Evolutionary conservation across 2,797 vertebrate genomes (phyloP), one percentile per base, ranked within the genome.

Genomic region (Spondyliosoma cantharus): DNA sequence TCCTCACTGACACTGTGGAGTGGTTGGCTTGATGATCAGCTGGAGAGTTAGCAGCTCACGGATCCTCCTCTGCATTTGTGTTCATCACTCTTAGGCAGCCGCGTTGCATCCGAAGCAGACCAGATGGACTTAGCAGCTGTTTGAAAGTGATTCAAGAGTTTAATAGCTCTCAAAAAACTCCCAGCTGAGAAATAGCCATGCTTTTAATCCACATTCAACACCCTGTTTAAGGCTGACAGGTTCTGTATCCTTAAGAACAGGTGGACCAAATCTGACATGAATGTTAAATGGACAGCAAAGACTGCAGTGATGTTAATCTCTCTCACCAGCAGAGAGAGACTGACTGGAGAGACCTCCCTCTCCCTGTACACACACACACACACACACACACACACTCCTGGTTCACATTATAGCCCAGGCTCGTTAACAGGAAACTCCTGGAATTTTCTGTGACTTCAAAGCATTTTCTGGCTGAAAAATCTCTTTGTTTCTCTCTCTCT

Each of bases 381-480:
- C 78, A 72, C 83, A 64, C 87, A 27, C 45, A 73, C 77, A 53
- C 78, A 72, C 83, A 64, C 87, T 90, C 87, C 94, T 95, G 95
- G 86, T 93, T 95, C 88, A 88, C 88, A 94, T 95, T 95, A 95
- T 76, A 80, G 48, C 29, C 80, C 13, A 61, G 81, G 74, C 80
- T 87, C 50, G 85, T 91, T 93, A 92, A 92, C 92, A 91, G 88
- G 93, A 95, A 93, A 91, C 87, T 90, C 76, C 83, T 93, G 93
- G 93, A 94, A 94, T 92, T 93, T 92, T 89, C 76, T 84, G 56
- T 22, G 74, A 90, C 93, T 93, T 95, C 93, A 95, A 94, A 95
- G 93, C 78, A 75, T 79, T 86, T 87, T 84, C 75, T 74, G 71
- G 22, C 73, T 69, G 16, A 76, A 80, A 76, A 71, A 54, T 75